Percentiles rank a stretch among this genome's conserved stretches.
Conservation (phyloP, 2,797 vertebrate genomes). For the Aplochiton taeniatus region DNA sequence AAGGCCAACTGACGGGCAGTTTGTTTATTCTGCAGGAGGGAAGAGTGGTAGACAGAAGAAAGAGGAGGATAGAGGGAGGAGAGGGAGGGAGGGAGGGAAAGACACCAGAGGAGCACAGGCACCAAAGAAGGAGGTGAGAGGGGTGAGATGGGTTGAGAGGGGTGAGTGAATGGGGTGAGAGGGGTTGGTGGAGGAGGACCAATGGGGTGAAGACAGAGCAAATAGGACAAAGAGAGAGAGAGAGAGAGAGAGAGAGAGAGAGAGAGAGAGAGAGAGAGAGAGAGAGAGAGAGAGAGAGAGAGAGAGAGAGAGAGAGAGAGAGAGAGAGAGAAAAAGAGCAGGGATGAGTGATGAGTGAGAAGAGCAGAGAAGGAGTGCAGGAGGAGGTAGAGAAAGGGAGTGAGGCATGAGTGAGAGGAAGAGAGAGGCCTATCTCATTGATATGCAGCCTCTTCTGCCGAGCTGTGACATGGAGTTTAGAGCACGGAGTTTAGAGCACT, state of each 20-base stretch:
- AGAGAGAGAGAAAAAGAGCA: not conserved
- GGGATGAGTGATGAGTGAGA: constrained; percentile 1
- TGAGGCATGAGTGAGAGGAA: not conserved
- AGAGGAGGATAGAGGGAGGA: not conserved
- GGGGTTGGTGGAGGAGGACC: not conserved
- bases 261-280: constrained; percentile 8
- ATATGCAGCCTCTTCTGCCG: constrained; percentile 9
- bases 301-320: not conserved
- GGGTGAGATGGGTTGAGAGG: not conserved
- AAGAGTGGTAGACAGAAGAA: not conserved
- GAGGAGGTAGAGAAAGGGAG: not conserved
- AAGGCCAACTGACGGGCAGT: constrained; percentile 15
- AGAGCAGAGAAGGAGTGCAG: not conserved
- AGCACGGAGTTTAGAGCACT: constrained; percentile 4
- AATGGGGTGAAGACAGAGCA: not conserved
- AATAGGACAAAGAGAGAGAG: not conserved
- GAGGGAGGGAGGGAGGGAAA: not conserved
- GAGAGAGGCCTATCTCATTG: constrained; percentile 18
- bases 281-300: constrained; percentile 20
- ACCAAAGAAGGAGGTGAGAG: not conserved
- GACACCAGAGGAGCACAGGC: not conserved
- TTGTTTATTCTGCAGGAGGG: not conserved
- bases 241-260: constrained; percentile 14
- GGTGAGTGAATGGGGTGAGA: not conserved
- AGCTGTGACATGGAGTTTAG: constrained; percentile 12